phyloP scores from a whole-genome alignment of 2,797 vertebrate genomes.

The Artibeus lituratus region DNA sequence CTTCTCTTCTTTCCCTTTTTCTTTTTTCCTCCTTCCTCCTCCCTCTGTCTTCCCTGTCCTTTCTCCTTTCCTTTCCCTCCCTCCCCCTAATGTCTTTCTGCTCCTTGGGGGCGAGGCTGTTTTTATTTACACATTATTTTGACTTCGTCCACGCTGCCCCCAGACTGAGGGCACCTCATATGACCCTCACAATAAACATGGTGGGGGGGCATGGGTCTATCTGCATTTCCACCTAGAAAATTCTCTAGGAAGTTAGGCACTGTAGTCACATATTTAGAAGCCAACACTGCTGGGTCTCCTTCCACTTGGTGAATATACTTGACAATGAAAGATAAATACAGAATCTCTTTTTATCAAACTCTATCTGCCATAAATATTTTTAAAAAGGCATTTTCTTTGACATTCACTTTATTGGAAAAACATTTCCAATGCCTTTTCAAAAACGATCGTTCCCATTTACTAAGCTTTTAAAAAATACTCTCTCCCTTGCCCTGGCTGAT shows the following conservation, averaged over 20 bases:
- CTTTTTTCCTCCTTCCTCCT: background rate
- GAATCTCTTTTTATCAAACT: background rate
- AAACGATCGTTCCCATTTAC: background rate
- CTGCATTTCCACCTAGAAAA: background rate
- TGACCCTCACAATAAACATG: background rate
- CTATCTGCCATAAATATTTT: background rate
- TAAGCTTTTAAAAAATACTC: background rate
- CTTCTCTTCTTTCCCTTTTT: background rate
- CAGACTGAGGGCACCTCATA: background rate
- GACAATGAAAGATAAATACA: background rate
- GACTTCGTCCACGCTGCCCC: rapidly evolving
- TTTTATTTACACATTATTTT: background rate
- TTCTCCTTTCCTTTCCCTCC: background rate
- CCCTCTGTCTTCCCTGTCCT: rapidly evolving
- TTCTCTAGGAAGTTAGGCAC: background rate
- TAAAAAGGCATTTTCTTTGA: background rate
- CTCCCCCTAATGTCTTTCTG: background rate
- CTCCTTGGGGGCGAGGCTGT: background rate
- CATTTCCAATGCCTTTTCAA: background rate
- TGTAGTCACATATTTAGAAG: background rate
- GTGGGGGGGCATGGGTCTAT: background rate
- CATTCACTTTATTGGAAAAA: background rate
- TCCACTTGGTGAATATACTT: background rate
- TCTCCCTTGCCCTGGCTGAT: background rate
- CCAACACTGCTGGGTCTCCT: background rate